Evolutionary conservation across 2,797 vertebrate genomes (phyloP).

Genomic region (Melanotaenia trifasciata): DNA sequence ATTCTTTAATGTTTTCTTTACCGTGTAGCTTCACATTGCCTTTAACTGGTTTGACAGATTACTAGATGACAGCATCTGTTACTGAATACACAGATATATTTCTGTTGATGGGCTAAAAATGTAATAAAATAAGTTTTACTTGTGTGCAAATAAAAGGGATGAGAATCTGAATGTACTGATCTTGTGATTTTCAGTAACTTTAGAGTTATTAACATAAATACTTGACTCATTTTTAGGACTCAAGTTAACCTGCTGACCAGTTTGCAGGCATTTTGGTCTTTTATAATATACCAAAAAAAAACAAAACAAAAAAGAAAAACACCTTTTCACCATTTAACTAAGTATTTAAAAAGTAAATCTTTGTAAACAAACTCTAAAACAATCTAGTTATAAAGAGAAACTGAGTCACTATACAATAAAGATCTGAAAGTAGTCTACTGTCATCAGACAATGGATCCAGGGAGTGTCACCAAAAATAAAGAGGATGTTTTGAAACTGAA

Average conservation of each 20-base stretch:
- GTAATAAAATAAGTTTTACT: conserved; percentile 36
- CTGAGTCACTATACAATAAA: background rate
- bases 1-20: conserved; percentile 27
- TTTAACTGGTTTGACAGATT: background rate
- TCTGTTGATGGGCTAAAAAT: conserved; percentile 45
- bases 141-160: background rate
- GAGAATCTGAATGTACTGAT: background rate
- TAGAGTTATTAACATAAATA: background rate
- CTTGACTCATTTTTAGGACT: background rate
- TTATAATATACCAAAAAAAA: background rate
- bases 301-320: too few species aligned
- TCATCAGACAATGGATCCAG: background rate
- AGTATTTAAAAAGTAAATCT: background rate
- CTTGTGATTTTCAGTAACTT: background rate
- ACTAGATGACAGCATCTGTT: background rate
- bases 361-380: background rate
- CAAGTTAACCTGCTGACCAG: background rate
- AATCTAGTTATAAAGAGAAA: background rate
- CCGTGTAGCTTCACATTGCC: conserved; percentile 1
- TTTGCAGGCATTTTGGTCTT: background rate
- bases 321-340: background rate
- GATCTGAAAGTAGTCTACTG: background rate
- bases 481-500: background rate
- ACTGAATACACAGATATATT: background rate
- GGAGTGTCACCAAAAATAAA: background rate